Percentiles rank a stretch among this genome's conserved stretches.
Conservation (phyloP, 1,140 invertebrate genomes). For the Bombus polaris region DNA sequence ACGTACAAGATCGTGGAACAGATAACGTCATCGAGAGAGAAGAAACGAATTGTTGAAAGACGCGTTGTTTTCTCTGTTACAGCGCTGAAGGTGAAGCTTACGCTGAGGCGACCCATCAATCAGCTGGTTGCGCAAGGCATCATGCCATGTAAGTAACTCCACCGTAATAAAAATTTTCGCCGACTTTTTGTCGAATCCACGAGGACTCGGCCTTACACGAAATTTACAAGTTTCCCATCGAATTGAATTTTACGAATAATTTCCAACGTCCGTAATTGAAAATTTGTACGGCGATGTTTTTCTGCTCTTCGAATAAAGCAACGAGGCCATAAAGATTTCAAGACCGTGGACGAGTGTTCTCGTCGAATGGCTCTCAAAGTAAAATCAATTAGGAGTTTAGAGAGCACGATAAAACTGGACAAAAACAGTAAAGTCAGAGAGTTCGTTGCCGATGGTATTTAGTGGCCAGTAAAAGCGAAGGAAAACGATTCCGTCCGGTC, state of each 20-base stretch:
- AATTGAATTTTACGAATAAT: not conserved
- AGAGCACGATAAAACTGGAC: not conserved
- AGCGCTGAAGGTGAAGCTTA: constrained; percentile 98
- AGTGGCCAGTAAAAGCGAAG: not conserved
- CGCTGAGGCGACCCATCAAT: constrained; percentile 96
- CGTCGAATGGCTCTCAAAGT: not conserved
- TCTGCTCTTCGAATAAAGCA: not conserved
- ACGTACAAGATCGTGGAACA: not conserved
- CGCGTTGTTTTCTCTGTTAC: constrained; percentile 83
- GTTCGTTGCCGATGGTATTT: not conserved
- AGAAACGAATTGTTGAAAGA: constrained; percentile 14
- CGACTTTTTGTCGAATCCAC: not conserved
- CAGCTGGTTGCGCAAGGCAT: constrained; percentile 98
- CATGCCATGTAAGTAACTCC: constrained; percentile 95
- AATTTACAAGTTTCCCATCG: not conserved
- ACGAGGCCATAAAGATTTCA: constrained; percentile 16
- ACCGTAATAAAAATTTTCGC: not conserved
- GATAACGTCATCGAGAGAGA: not conserved
- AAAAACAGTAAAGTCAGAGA: not conserved
- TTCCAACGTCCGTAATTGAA: not conserved
- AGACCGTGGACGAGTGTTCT: not conserved
- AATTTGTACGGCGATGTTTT: not conserved
- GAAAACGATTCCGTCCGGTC: not conserved
- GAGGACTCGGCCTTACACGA: not conserved
- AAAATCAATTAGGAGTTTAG: constrained; percentile 38